Conservation (phyloP, 2,797 vertebrate species). For the Tiaroga cobitis region DNA sequence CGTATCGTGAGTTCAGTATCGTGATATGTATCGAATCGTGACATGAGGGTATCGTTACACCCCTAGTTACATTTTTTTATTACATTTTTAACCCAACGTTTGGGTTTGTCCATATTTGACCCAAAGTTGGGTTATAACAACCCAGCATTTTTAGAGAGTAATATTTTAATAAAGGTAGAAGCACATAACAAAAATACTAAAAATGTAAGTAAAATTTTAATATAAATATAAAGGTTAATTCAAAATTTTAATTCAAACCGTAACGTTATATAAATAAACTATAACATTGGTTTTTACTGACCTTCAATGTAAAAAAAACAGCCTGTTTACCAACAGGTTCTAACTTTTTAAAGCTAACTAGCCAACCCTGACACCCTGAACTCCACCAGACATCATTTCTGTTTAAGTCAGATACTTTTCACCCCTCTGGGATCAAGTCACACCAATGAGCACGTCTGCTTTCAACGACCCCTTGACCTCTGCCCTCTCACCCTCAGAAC, state of each 20-base stretch:
- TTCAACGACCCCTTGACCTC: constrained; percentile 20
- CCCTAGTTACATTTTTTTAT: too few species aligned
- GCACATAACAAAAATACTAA: background rate
- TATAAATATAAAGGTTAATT: background rate
- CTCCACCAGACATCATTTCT: constrained; percentile 2
- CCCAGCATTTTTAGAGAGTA: too few species aligned
- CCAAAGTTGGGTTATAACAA: too few species aligned
- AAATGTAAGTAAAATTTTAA: background rate
- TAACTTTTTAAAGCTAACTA: background rate
- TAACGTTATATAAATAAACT: background rate
- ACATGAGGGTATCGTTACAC: too few species aligned
- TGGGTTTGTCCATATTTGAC: too few species aligned
- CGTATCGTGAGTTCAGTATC: too few species aligned
- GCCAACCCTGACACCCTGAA: background rate
- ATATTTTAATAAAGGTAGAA: background rate
- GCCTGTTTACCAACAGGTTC: background rate
- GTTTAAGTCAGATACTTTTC: constrained; percentile 10
- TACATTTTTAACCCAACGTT: too few species aligned
- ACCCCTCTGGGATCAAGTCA: constrained; percentile 42
- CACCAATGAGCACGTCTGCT: constrained; percentile 23
- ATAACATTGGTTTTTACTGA: background rate
- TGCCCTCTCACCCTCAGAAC: background rate
- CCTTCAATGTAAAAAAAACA: background rate
- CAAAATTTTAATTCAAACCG: background rate
- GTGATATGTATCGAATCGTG: too few species aligned